Percentiles rank a stretch among this genome's conserved stretches.
These are phyloP conservation scores for Terrapene triunguis DNA, from an alignment of 2,113 vertebrate species.

Conservation along the genomic window DNA sequence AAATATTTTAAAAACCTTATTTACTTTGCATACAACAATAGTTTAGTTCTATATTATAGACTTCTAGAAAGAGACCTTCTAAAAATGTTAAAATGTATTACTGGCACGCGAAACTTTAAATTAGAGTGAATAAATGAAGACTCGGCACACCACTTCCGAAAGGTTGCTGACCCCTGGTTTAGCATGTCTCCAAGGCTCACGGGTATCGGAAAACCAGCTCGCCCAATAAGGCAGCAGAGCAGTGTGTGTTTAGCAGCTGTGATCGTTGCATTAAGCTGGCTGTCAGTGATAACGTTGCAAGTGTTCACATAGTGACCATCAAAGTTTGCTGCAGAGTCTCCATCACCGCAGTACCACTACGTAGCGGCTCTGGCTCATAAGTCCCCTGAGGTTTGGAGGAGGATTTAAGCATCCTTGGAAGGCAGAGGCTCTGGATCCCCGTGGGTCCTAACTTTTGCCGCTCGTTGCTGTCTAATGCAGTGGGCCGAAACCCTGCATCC, in stretches of 20 bases:
- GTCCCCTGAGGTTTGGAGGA: background rate
- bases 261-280: background rate
- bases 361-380: background rate
- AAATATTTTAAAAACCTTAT: no score
- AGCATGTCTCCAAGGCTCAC: background rate
- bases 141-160: no score
- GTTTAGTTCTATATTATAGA: no score
- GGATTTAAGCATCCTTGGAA: background rate
- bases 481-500: background rate
- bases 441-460: background rate
- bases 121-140: no score
- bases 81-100: no score
- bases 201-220: background rate
- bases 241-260: background rate
- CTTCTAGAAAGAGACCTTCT: no score
- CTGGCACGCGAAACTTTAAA: no score
- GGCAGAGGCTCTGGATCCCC: background rate
- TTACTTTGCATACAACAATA: no score
- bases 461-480: rapidly evolving
- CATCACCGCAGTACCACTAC: background rate
- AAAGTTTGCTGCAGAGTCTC: background rate
- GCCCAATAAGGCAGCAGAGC: background rate
- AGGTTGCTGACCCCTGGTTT: background rate
- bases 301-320: background rate
- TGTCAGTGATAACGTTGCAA: background rate